Conservation (phyloP, 2,113 vertebrate species). For the Nibea coibor region DNA sequence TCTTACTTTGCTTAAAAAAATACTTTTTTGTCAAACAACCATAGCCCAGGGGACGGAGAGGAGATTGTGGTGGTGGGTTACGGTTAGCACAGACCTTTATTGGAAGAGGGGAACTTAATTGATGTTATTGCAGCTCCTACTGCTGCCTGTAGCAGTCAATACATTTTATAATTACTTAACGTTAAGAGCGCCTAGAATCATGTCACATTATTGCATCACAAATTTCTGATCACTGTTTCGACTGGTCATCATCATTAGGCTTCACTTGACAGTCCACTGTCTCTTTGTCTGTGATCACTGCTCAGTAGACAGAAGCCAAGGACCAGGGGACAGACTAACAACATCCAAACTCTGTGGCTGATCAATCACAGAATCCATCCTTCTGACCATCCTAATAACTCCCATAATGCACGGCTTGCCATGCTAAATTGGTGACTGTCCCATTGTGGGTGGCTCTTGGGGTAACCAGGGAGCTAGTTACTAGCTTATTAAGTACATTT, state of each 20-base stretch:
- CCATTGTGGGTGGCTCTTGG: background rate
- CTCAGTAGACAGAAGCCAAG: constrained; percentile 4
- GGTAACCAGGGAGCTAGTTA: background rate
- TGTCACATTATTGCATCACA: constrained; percentile 21
- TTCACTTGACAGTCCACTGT: constrained; percentile 13
- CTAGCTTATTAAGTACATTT: background rate
- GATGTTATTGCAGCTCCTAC: constrained; percentile 20
- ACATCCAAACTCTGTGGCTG: constrained; percentile 1
- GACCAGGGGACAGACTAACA: background rate
- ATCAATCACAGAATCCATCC: background rate
- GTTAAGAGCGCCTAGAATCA: background rate
- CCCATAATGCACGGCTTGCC: background rate
- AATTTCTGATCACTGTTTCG: constrained; percentile 13
- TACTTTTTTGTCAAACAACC: background rate
- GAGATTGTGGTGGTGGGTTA: background rate
- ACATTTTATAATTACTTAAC: constrained; percentile 24
- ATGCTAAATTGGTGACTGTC: background rate
- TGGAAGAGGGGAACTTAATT: constrained; percentile 29
- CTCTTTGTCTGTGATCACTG: constrained; percentile 28
- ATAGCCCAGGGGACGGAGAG: background rate
- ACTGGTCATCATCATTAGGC: constrained; percentile 37
- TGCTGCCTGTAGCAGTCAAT: constrained; percentile 29
- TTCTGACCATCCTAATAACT: background rate
- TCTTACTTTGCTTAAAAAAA: background rate
- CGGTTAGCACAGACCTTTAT: background rate